Conservation (phyloP, 2,797 vertebrate species). For the Simalia tracyae region DNA sequence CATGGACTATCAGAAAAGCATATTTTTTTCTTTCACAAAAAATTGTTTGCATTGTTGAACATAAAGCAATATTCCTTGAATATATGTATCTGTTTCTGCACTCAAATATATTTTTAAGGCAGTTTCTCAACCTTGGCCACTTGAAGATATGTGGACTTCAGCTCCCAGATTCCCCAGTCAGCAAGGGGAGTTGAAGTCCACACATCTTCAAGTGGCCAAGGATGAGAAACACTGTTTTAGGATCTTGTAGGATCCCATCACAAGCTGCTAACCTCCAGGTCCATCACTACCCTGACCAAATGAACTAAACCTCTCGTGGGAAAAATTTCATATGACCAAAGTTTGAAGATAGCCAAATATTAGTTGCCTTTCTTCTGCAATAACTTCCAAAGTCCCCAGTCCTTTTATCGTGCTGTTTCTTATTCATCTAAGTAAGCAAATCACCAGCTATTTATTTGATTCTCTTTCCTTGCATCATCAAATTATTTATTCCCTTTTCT, state of each 20-base stretch:
- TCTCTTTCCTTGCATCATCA: neutral
- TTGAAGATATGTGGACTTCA: too few species aligned
- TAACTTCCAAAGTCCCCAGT: neutral
- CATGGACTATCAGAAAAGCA: neutral
- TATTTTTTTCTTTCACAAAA: neutral
- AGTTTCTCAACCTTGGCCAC: too few species aligned
- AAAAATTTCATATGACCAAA: neutral
- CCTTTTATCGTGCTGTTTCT: neutral
- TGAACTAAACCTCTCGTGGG: neutral
- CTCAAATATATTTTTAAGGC: too few species aligned
- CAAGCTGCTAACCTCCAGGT: too few species aligned
- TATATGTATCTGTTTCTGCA: too few species aligned
- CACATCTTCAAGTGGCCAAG: too few species aligned
- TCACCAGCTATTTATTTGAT: neutral
- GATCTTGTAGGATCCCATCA: too few species aligned
- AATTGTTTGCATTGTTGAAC: neutral
- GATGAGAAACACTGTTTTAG: too few species aligned
- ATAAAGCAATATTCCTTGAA: neutral
- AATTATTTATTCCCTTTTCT: neutral
- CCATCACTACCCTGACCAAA: too few species aligned
- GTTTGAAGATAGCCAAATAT: neutral
- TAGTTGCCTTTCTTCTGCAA: neutral
- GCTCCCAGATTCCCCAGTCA: too few species aligned
- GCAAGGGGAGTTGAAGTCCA: too few species aligned
- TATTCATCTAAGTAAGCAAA: neutral